phyloP scores from a whole-genome alignment of 2,113 vertebrate species.

The Pelusios castaneus region DNA sequence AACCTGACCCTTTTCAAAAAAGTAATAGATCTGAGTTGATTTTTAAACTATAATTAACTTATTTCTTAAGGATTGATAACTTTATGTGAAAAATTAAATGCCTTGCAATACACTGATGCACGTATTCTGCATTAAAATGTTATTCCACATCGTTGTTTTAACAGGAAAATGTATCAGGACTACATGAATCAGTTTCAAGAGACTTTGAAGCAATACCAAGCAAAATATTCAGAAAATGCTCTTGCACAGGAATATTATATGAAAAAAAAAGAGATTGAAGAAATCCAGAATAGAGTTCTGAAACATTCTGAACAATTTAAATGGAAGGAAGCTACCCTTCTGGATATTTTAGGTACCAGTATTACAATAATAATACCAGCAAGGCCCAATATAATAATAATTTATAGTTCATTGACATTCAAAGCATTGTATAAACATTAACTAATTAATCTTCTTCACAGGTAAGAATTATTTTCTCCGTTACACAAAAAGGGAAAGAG shows the following conservation, averaged over 20 bases:
- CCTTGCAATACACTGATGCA: background rate
- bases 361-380: background rate
- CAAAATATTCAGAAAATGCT: conserved; percentile 71
- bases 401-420: background rate
- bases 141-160: conserved; percentile 52
- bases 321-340: conserved; percentile 62
- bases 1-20: background rate
- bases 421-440: background rate
- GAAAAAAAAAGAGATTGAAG: conserved; percentile 76
- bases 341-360: conserved; percentile 73
- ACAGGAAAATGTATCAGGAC: conserved; percentile 78
- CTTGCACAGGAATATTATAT: conserved; percentile 73
- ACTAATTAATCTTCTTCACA: background rate
- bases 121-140: background rate
- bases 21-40: background rate
- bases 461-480: background rate
- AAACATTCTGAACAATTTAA: conserved; percentile 66
- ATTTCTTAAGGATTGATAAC: background rate
- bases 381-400: background rate
- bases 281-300: conserved; percentile 70
- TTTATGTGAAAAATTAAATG: background rate
- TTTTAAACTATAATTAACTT: background rate
- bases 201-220: conserved; percentile 70
- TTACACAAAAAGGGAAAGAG: background rate
- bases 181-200: conserved; percentile 73